Percentiles rank a stretch among this genome's conserved stretches.
phyloP scores from a whole-genome alignment of 2,888 invertebrate species.

The Rosalia funebris region DNA sequence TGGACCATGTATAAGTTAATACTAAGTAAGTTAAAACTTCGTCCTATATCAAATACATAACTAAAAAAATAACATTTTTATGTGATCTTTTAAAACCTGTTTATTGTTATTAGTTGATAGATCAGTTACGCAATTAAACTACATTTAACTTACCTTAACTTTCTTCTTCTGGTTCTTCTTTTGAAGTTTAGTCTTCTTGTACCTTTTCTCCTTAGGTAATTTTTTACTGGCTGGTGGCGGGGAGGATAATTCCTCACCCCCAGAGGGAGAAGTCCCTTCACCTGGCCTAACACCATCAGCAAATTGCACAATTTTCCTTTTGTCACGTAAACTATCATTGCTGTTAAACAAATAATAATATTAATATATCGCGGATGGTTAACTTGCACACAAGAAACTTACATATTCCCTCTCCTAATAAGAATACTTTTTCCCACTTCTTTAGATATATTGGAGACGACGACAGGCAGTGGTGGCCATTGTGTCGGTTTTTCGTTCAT shows the following conservation, averaged over 20 bases:
- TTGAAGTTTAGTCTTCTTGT: slow-evolving; percentile 65
- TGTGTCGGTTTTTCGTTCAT: slow-evolving; percentile 42
- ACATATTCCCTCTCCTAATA: slow-evolving; percentile 62
- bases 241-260: slow-evolving; percentile 70
- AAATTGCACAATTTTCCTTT: slow-evolving; percentile 65
- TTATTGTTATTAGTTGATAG: no score
- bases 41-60: no score
- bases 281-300: slow-evolving; percentile 72
- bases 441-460: slow-evolving; percentile 56
- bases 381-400: no score
- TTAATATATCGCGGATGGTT: slow-evolving; percentile 12
- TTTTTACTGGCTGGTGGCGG: slow-evolving; percentile 68
- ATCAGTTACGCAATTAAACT: no score
- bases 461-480: slow-evolving; percentile 57
- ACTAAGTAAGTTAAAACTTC: no score
- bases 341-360: not conserved
- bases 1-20: no score
- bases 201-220: slow-evolving; percentile 66
- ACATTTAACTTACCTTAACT: slow-evolving; percentile 63
- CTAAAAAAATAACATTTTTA: no score
- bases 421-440: slow-evolving; percentile 69
- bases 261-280: slow-evolving; percentile 69
- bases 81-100: no score
- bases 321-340: not conserved
- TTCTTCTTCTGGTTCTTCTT: slow-evolving; percentile 68